Percentiles rank a stretch among this genome's conserved stretches.
Conservation (phyloP, 2,888 invertebrate genomes). For the Heliconius ismenius region DNA sequence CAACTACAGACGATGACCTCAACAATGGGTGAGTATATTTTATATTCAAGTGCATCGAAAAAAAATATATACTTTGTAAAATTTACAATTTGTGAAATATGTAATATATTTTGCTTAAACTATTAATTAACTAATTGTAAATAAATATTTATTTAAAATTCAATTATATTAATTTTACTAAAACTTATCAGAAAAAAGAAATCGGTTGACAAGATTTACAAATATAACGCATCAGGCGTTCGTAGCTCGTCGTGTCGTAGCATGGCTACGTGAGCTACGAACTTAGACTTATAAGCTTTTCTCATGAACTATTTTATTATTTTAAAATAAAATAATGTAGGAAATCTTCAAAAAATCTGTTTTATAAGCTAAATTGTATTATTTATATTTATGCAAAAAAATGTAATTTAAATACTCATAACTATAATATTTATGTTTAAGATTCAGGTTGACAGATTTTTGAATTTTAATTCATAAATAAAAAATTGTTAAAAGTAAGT, state of each 20-base stretch:
- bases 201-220: not conserved
- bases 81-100: not conserved
- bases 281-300: conserved; percentile 6
- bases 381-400: not conserved
- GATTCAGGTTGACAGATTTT: not conserved
- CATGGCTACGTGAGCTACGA: conserved; percentile 36
- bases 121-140: not conserved
- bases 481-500: not conserved
- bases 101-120: not conserved
- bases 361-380: not conserved
- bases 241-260: conserved; percentile 35
- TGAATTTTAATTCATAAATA: not conserved
- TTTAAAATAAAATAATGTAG: not conserved
- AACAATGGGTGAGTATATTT: conserved; percentile 75
- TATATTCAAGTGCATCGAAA: not conserved
- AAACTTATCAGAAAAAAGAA: not conserved
- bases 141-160: not conserved
- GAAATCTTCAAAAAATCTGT: not conserved
- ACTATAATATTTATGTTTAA: not conserved
- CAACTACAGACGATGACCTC: conserved; percentile 80
- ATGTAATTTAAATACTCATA: not conserved
- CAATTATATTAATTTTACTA: not conserved
- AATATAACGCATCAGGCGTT: not conserved
- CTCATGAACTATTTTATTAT: not conserved
- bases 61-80: not conserved